These are phyloP conservation scores for Drosophila parvula DNA, from an alignment of 1,140 invertebrate genomes.

Conservation along the genomic window DNA sequence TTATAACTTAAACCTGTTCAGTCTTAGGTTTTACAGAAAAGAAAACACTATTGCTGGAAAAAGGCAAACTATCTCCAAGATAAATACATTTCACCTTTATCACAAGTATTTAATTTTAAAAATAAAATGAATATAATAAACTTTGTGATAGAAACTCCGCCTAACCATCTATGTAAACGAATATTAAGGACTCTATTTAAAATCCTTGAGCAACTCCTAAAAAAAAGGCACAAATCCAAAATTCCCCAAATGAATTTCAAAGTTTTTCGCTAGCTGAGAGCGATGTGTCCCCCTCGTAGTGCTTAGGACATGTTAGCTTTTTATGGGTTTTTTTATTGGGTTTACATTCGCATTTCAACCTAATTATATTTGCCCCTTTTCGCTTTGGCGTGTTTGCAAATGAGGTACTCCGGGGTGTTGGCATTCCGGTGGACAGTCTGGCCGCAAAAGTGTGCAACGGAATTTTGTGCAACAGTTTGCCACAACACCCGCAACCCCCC, in stretches of 20 bases:
- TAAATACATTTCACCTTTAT: too few relatives aligned
- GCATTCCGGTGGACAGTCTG: slow-evolving; percentile 12
- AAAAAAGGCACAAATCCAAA: too few relatives aligned
- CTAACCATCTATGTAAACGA: too few relatives aligned
- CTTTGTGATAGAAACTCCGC: too few relatives aligned
- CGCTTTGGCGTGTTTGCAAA: neutral
- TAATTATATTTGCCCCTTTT: slow-evolving; percentile 23
- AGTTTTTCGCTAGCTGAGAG: neutral
- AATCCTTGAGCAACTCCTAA: too few relatives aligned
- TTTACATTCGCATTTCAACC: neutral
- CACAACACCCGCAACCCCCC: neutral
- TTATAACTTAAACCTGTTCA: too few relatives aligned
- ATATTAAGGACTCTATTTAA: too few relatives aligned
- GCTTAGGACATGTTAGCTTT: slow-evolving; percentile 1
- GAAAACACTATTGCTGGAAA: too few relatives aligned
- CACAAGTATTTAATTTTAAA: too few relatives aligned
- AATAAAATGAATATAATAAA: too few relatives aligned
- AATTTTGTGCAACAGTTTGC: slow-evolving; percentile 47
- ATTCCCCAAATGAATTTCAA: neutral
- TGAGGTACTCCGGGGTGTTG: neutral
- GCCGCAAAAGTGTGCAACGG: slow-evolving; percentile 19
- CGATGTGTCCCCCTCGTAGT: neutral
- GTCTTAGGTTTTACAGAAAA: too few relatives aligned
- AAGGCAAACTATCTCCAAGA: too few relatives aligned
- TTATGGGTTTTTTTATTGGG: slow-evolving; percentile 9